Percentiles rank a stretch among this genome's conserved stretches.
phyloP scores from a whole-genome alignment of 2,888 invertebrate genomes.

The Lochmaea capreae region DNA sequence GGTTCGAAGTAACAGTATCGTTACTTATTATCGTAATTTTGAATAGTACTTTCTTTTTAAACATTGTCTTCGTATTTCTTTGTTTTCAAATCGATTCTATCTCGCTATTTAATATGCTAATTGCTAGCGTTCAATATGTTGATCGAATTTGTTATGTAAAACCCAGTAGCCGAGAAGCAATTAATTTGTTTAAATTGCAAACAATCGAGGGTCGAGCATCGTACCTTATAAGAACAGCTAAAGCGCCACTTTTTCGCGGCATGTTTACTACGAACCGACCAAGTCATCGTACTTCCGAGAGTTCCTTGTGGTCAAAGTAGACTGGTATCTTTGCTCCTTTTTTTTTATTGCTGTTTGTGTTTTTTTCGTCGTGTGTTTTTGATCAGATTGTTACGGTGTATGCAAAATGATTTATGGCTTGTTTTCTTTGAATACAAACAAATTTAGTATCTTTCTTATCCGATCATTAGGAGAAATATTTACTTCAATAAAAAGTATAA shows the following conservation, averaged over 20 bases:
- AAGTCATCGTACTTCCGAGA: conserved; percentile 53
- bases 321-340: conserved; percentile 12
- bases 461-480: background rate
- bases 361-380: conserved; percentile 9
- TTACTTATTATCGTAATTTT: no score
- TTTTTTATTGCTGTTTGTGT: conserved; percentile 16
- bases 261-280: conserved; percentile 48
- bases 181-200: conserved; percentile 34
- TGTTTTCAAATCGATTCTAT: no score
- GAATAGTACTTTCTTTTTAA: no score
- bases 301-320: conserved; percentile 29
- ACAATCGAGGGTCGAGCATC: conserved; percentile 28
- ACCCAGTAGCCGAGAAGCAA: conserved; percentile 34
- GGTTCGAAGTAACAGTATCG: no score
- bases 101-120: background rate
- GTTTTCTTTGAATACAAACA: background rate
- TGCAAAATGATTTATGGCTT: conserved; percentile 8
- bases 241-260: conserved; percentile 39
- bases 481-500: no score
- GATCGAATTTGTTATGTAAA: conserved; percentile 16
- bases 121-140: background rate
- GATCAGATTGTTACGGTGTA: conserved; percentile 7
- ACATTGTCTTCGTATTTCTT: no score
- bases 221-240: conserved; percentile 15
- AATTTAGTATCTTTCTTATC: background rate